These are phyloP conservation scores for Valencia hispanica DNA, from an alignment of 2,797 vertebrate species.

Conservation along the genomic window DNA sequence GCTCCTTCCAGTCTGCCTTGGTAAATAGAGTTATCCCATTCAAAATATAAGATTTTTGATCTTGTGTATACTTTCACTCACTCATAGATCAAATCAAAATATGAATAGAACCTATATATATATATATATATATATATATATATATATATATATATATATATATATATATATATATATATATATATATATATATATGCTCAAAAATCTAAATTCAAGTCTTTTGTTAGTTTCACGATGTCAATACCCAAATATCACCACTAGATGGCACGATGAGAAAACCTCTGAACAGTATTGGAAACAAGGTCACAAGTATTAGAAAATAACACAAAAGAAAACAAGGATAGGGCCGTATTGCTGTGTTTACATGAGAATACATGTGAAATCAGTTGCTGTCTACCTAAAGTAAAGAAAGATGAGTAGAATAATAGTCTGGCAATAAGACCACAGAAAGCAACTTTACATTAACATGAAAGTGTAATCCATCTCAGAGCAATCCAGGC, in stretches of 20 bases:
- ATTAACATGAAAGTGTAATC: not conserved
- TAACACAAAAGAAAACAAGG: not conserved
- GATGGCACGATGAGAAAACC: conserved; percentile 63
- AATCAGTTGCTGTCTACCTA: not conserved
- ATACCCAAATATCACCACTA: conserved; percentile 53
- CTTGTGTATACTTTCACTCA: too few relatives aligned
- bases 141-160: too few relatives aligned
- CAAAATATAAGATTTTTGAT: too few relatives aligned
- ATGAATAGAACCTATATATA: too few relatives aligned
- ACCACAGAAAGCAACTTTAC: not conserved
- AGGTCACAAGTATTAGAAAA: not conserved
- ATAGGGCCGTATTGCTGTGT: not conserved
- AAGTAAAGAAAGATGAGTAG: not conserved
- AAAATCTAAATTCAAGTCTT: too few relatives aligned
- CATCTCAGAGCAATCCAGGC: not conserved
- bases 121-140: too few relatives aligned
- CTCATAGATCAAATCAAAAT: not conserved
- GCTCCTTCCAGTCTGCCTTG: too few relatives aligned
- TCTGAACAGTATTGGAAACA: not conserved
- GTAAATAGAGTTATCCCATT: too few relatives aligned
- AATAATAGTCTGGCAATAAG: not conserved
- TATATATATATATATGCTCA: too few relatives aligned
- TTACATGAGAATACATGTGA: not conserved
- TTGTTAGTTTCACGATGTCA: not conserved
- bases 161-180: too few relatives aligned